Evolutionary conservation across 2,888 invertebrate species (phyloP).

Genomic region (Acrocyrtus sp.): DNA sequence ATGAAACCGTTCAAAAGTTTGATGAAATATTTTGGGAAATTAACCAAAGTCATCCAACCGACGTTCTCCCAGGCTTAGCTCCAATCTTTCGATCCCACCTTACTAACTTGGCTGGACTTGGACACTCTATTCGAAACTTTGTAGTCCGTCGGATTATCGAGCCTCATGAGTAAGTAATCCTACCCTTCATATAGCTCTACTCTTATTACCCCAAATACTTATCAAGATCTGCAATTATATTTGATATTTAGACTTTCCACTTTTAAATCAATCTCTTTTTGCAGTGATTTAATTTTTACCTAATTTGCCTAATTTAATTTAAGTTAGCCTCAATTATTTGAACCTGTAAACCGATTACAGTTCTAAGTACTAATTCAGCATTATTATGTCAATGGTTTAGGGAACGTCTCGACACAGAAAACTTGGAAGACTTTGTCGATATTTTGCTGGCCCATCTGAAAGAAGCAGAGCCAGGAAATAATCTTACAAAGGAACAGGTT

Average conservation of each 20-base stretch:
- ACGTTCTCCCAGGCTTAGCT: slow-evolving; percentile 84
- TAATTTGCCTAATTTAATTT: too few relatives aligned
- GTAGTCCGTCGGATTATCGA: slow-evolving; percentile 76
- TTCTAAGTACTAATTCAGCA: too few relatives aligned
- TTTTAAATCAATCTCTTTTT: too few relatives aligned
- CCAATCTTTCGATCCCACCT: slow-evolving; percentile 79
- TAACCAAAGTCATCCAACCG: slow-evolving; percentile 87
- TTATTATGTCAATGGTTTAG: too few relatives aligned
- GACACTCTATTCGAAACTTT: slow-evolving; percentile 77
- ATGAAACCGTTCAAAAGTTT: slow-evolving; percentile 76
- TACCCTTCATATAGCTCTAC: too few relatives aligned
- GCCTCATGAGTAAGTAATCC: slow-evolving; percentile 66
- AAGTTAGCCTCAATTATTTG: too few relatives aligned
- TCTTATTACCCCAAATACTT: too few relatives aligned
- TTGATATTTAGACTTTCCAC: too few relatives aligned
- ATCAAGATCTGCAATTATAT: too few relatives aligned
- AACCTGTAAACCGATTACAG: too few relatives aligned
- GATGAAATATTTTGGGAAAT: slow-evolving; percentile 93
- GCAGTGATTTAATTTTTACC: too few relatives aligned
- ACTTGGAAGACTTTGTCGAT: slow-evolving; percentile 81
- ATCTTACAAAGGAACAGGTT: slow-evolving; percentile 63
- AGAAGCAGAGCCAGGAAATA: slow-evolving; percentile 68
- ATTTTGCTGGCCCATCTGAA: slow-evolving; percentile 78
- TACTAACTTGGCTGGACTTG: slow-evolving; percentile 76
- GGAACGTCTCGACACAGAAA: slow-evolving; percentile 61